phyloP scores from a whole-genome alignment of 2,797 vertebrate species.

The Pangasius mekongensis region DNA sequence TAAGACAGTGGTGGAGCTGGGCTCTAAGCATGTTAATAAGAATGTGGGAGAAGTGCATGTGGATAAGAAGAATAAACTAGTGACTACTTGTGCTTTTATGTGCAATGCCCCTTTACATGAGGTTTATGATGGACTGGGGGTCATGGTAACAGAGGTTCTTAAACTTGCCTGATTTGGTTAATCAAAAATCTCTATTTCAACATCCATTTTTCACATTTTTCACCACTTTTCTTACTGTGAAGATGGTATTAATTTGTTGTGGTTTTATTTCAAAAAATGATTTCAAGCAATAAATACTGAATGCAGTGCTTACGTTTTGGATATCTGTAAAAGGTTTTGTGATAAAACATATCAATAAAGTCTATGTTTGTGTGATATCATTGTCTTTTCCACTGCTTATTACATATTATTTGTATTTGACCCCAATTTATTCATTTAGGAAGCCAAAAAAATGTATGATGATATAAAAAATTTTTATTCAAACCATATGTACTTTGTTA shows the following conservation, averaged over 20 bases:
- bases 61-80: conserved; percentile 82
- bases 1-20: conserved; percentile 73
- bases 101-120: conserved; percentile 82
- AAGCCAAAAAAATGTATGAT: background rate
- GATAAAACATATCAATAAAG: background rate
- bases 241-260: conserved; percentile 17
- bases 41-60: conserved; percentile 78
- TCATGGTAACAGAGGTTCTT: conserved; percentile 80
- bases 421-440: too few relatives aligned
- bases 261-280: background rate
- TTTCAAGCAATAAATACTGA: background rate
- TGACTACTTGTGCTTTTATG: conserved; percentile 86
- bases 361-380: background rate
- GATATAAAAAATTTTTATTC: background rate
- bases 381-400: background rate
- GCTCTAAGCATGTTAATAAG: conserved; percentile 83
- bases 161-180: conserved; percentile 71
- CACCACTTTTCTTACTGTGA: background rate
- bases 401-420: background rate
- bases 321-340: background rate
- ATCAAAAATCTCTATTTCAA: background rate
- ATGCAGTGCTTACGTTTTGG: background rate
- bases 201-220: background rate
- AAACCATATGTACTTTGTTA: background rate
- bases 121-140: conserved; percentile 81